Evolutionary conservation across 2,888 invertebrate species (phyloP), one percentile per base, ranked within the genome.

Genomic region (Tenthredo amoena): DNA sequence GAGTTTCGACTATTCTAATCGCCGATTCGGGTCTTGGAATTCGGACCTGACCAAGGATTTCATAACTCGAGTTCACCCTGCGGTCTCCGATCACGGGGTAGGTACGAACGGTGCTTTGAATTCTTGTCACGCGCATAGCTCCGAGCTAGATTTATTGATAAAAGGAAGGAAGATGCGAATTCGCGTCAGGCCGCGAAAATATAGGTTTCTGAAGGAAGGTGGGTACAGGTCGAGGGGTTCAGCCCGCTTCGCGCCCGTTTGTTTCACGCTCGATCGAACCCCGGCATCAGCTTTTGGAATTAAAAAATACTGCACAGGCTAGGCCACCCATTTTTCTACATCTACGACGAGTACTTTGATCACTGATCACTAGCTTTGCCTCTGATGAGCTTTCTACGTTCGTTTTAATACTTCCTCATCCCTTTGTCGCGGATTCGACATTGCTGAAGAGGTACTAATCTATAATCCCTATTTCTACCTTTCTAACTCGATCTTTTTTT

Each of bases 71-170:
- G 34, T 43, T 26, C 74, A 18, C 77, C 47, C n/a, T 31, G 77
- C 18, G 55, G 50, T 31, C 9, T 34, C 0, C 12, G 68, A 26
- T 68, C 26, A 26, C 9, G 31, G 43, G 2, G 26, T 12, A 12
- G 50, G 50, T 26, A 31, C 6, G 26, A 37, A 18, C 7, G 37
- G 31, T 34, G 18, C 68, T 83, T 71, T 83, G 83, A 68, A 83
- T 83, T 83, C 83, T 71, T 47, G 83, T 83, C 83, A 83, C 83
- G 83, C 68, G 83, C 83, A 83, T 71, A 43, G 47, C 83, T 50
- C 15, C 40, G 50, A 71, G 83, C 47, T 83, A 83, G 83, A 83
- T 83, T 83, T 83, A 83, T 83, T 83, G 83, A 83, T 83, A 83
- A 83, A 83, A 71, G 68, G 62, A 47, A 47, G 83, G 62, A 47